Percentiles rank a stretch among this genome's conserved stretches.
Conservation (phyloP, 2,797 vertebrate species). For the Enteromius unitaeniatus region DNA sequence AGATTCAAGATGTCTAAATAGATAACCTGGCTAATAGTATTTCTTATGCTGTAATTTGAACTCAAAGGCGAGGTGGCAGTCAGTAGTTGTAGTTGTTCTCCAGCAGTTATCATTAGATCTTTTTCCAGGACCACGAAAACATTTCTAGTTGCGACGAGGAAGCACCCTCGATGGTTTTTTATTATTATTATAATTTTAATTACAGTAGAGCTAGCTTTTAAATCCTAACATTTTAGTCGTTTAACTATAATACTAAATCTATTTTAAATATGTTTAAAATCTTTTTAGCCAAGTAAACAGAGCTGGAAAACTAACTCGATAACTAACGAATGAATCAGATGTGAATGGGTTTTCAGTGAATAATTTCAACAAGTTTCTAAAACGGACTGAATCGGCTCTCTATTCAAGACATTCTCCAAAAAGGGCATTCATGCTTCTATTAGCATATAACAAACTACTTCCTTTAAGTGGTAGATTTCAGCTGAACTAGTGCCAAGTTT, state of each 20-base stretch:
- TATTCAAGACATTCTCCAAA: neutral
- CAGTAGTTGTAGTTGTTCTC: too few species aligned
- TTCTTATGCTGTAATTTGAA: neutral
- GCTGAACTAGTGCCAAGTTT: neutral
- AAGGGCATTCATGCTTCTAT: too few species aligned
- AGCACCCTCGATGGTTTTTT: too few species aligned
- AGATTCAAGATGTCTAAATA: neutral
- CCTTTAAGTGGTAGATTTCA: neutral
- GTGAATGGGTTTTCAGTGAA: neutral
- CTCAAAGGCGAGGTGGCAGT: neutral
- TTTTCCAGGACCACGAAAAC: too few species aligned
- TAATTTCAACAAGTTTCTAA: neutral
- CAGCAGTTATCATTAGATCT: too few species aligned
- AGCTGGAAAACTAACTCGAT: too few species aligned
- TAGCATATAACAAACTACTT: too few species aligned
- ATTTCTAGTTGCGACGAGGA: too few species aligned
- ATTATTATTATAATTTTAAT: too few species aligned
- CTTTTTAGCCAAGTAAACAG: neutral
- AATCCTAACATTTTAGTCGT: neutral
- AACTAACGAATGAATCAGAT: neutral
- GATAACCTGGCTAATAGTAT: neutral
- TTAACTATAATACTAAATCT: neutral
- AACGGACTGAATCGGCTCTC: neutral
- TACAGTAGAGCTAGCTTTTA: neutral
- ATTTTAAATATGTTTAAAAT: too few species aligned